Evolutionary conservation across 2,797 vertebrate genomes (phyloP), one percentile per base, ranked within the genome.

Genomic region (Liparis tanakae): DNA sequence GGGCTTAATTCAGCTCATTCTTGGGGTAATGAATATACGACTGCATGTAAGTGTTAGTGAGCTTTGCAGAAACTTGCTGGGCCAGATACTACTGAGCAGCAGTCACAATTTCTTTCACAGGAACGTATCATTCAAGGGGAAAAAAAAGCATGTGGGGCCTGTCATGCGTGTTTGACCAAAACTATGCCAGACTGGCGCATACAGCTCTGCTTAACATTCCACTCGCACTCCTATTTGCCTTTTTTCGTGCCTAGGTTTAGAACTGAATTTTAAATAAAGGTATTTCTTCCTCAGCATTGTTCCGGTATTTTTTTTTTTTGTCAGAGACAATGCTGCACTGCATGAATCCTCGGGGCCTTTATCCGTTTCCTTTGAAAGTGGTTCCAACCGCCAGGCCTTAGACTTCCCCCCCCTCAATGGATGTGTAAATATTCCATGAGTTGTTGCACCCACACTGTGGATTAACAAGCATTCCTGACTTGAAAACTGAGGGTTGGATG

Each of bases 241-340:
- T 87, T 87, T 91, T 91, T 88, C 74, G 86, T 88, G 88, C 70
- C 86, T 88, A 87, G 78, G 86, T 93, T 90, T 92, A 90, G 87
- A 90, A 87, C 87, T 90, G 88, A 91, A 94, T 94, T 94, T 93
- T 90, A 93, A 94, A 95, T 93, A 91, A 94, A 94, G 91, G 89
- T 90, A 80, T 90, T 91, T 92, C 92, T 90, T 71, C 78, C 77
- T 81, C 60, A 82, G 85, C 88, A 91, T 87, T 90, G 79, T 87
- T 90, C 60, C 72, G 88, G 64, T 75, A 33, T 72, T 83, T 43
- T 84, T 73, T 43, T 84, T 73, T 87, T 91, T 85, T 89, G 60
- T 85, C 79, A 82, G 87, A 93, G 91, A 94, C 91, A 94, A 92
- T 91, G 79, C 86, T 85, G 78, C 81, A 64, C 86, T 72, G 85